Evolutionary conservation across 2,888 invertebrate species (phyloP), one percentile per base, ranked within the genome.

Genomic region (Margaritifera margaritifera): DNA sequence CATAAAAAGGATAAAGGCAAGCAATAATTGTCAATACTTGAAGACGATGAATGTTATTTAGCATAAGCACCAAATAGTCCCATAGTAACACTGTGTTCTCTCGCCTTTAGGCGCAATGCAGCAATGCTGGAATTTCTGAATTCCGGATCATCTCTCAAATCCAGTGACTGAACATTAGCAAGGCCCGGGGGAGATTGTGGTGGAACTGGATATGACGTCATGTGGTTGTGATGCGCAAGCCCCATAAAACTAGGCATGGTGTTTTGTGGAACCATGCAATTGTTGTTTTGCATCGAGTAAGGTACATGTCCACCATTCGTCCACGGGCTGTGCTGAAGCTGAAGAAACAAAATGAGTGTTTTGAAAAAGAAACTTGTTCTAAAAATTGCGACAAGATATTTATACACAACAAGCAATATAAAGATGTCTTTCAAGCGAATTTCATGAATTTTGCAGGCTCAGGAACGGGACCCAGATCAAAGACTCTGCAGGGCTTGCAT

Each of bases 71-170:
- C 80, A 62, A 86, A 80, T 60, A 85, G 73, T 50, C 85, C 86
- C 78, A 86, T 80, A 20, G 84, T 80, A 25, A 83, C 85, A 63
- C 82, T 84, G 73, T 88, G 88, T 81, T 89, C 88, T 59, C 86
- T 78, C 1, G 89, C 89, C 75, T 87, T 88, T 55, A 88, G 78
- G 68, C 89, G 67, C 22, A 89, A 74, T 8, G 87, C 79, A 19
- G 88, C 88, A 61, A 89, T 88, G 72, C 88, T 88, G 20, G 87
- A 82, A 62, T 83, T 85, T 58, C 88, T 79, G 53, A 86, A 72
- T 64, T 87, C 86, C 24, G 84, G 80, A 64, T 83, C 81, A 68
- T 80, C 78, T 62, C 82, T 71, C 11, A 75, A 71, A 25, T 82
- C 84, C 24, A 81, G 31, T 8, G 70, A 68, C 24, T 69, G 68